Conservation (phyloP, 2,888 invertebrate species). For the Brachycybe producta region DNA sequence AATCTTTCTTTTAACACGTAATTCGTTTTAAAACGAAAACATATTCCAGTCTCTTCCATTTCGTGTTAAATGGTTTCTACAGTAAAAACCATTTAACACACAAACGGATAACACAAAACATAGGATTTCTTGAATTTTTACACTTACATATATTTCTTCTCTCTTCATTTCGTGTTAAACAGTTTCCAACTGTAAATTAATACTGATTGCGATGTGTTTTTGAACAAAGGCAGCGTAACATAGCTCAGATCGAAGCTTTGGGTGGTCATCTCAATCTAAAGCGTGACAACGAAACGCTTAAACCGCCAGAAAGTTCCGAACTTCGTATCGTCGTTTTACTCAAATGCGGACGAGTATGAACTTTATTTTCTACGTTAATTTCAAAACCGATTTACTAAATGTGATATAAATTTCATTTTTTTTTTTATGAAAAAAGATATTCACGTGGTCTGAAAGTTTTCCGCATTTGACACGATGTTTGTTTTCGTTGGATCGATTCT, state of each 20-base stretch:
- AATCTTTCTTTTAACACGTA: too few relatives aligned
- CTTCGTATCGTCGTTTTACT: constrained; percentile 49
- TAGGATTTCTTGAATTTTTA: too few relatives aligned
- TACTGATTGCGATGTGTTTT: constrained; percentile 1
- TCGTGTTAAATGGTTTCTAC: too few relatives aligned
- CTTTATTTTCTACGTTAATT: background rate
- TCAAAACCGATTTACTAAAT: background rate
- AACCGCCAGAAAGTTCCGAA: constrained; percentile 38
- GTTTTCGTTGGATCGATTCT: constrained; percentile 47
- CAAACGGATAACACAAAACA: too few relatives aligned
- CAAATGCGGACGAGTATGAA: constrained; percentile 42
- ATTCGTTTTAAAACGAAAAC: too few relatives aligned
- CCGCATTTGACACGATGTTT: constrained; percentile 39
- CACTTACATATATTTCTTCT: too few relatives aligned
- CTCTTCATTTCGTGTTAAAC: too few relatives aligned
- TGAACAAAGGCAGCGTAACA: constrained; percentile 31
- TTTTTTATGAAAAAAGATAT: constrained; percentile 20
- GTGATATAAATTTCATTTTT: background rate
- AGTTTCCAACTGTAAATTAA: too few relatives aligned
- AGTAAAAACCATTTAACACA: too few relatives aligned
- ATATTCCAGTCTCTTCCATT: too few relatives aligned
- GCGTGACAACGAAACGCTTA: constrained; percentile 33
- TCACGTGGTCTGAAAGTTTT: constrained; percentile 17
- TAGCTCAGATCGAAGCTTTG: constrained; percentile 37
- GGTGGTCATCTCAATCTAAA: constrained; percentile 43